Base-by-base conservation (phyloP, 2,113 vertebrate species). In the Triplophysa siluroides region DNA sequence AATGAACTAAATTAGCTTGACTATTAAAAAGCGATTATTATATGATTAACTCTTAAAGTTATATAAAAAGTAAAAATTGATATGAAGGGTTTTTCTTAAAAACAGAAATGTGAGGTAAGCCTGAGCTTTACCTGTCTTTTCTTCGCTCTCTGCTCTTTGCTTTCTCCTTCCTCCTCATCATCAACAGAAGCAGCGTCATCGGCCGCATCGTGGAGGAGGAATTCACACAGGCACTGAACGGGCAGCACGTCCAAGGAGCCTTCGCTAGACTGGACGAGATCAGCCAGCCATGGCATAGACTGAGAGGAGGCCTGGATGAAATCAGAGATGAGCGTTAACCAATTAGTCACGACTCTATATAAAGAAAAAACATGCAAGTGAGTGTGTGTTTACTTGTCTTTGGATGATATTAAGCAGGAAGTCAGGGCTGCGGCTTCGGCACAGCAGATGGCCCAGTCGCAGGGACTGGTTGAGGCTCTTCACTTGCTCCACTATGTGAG, bases 271-370 rank as follows among this genome's bases (percentile, higher is more conserved):
- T 98, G 97, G 26, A 99, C 98, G 85, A 99, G 89, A 83, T 99
- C 98, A 0, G 98, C 98, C 87, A 99, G 88, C 98, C 98, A 99
- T 0, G 98, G 98, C 97, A 99, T 99, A 54, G 98, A 99, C 89
- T 99, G 98, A 0, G 98, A 99, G 0, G 97, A 99, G 10, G 96
- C 96, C 98, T 99, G 83, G 19, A 63, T 43, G 58, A 78, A 38
- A 45, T 45, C 11, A 45, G 8, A 12, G 78, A 5, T 78, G n/a
- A 47, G 0, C 67, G 75, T 76, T 63, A 74, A 56, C 16, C 1
- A 56, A 7, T 33, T 54, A n/a, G 29, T 66, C 26, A 43, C 18
- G 2, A 24, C n/a, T 68, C 2, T 19, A 24, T 11, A 38, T 50
- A 13, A 54, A 65, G 3, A 38, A 18, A 52, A 60, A 16, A 18